phyloP scores from a whole-genome alignment of 2,888 invertebrate genomes.

The Erpobdella octoculata region DNA sequence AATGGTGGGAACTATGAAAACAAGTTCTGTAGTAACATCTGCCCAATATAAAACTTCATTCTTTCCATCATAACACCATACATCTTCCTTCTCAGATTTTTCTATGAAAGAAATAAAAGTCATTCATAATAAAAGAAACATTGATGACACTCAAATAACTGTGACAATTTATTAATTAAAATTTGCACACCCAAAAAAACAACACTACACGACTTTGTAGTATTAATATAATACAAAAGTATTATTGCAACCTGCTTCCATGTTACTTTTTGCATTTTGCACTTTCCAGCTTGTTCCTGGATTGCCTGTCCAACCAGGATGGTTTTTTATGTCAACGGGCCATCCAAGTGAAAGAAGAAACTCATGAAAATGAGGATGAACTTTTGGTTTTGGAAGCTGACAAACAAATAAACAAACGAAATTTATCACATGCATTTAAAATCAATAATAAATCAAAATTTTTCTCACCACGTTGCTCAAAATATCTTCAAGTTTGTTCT shows the following conservation, averaged over 20 bases:
- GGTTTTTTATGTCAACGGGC: constrained; percentile 74
- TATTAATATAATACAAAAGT: too few species aligned
- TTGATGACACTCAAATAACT: too few species aligned
- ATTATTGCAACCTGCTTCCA: constrained; percentile 36
- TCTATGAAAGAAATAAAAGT: too few species aligned
- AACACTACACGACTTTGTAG: too few species aligned
- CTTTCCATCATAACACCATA: constrained; percentile 71
- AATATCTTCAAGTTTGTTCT: constrained; percentile 69
- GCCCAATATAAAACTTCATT: constrained; percentile 87
- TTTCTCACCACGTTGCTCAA: constrained; percentile 63
- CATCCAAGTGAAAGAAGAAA: constrained; percentile 71
- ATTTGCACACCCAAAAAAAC: too few species aligned
- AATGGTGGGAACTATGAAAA: constrained; percentile 77
- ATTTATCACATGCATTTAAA: background rate
- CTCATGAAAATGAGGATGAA: constrained; percentile 58
- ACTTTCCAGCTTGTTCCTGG: constrained; percentile 74
- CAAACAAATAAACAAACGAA: background rate
- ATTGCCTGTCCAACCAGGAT: constrained; percentile 91
- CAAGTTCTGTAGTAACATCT: constrained; percentile 84
- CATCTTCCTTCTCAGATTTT: constrained; percentile 56
- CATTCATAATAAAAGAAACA: too few species aligned
- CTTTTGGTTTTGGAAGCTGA: constrained; percentile 52
- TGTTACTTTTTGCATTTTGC: constrained; percentile 29
- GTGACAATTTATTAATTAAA: too few species aligned
- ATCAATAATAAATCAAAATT: background rate